Percentiles rank a stretch among this genome's conserved stretches.
These are phyloP conservation scores for Aptenodytes patagonicus DNA, from an alignment of 2,113 vertebrate species.

Conservation along the genomic window DNA sequence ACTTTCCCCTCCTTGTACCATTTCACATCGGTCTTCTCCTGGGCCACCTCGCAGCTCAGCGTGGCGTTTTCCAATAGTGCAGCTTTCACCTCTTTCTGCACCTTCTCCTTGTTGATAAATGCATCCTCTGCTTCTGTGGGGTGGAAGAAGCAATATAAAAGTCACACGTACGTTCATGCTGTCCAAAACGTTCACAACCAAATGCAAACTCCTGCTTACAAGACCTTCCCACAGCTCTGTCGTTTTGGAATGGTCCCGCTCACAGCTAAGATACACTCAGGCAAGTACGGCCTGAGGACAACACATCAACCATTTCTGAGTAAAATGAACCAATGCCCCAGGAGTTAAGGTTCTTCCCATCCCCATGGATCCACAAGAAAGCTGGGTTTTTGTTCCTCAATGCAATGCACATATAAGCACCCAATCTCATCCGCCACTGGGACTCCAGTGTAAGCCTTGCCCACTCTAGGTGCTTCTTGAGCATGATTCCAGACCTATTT, in stretches of 20 bases:
- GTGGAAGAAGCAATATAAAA: not conserved
- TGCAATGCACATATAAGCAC: rapidly evolving
- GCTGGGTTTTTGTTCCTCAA: not conserved
- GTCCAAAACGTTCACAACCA: not conserved
- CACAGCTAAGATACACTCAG: not conserved
- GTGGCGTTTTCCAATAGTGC: slow-evolving; percentile 46
- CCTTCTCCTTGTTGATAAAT: slow-evolving; percentile 64
- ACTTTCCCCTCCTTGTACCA: slow-evolving; percentile 80
- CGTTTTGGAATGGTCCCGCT: not conserved
- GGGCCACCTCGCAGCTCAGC: slow-evolving; percentile 76
- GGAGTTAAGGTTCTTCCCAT: not conserved
- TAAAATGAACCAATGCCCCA: rapidly evolving
- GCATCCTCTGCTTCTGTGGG: not conserved
- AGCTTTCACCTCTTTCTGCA: slow-evolving; percentile 73
- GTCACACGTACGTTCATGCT: rapidly evolving
- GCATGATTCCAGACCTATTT: not conserved
- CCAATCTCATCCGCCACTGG: not conserved
- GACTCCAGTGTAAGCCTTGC: not conserved
- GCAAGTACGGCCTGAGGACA: not conserved
- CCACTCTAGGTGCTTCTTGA: not conserved
- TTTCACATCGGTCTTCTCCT: slow-evolving; percentile 76
- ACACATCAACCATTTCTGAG: not conserved
- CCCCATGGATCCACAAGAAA: not conserved
- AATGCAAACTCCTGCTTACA: not conserved
- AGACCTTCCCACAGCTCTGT: not conserved